Evolutionary conservation across 2,888 invertebrate species (phyloP).

Genomic region (Euplexia lucipara): DNA sequence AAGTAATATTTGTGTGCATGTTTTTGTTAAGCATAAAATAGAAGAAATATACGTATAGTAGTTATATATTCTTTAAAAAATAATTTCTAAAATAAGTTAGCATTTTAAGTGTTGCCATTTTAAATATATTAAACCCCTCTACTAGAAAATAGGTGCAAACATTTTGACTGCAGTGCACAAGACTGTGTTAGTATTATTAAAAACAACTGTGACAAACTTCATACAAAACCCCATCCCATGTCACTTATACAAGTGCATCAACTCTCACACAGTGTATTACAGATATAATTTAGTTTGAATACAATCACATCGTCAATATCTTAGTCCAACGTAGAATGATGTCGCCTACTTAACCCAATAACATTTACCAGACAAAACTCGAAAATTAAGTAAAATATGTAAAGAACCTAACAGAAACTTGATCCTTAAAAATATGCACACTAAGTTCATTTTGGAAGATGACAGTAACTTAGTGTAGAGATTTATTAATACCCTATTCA

Average conservation of each 20-base stretch:
- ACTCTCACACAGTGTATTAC: constrained; percentile 30
- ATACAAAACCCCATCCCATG: not conserved
- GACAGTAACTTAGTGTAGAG: too few relatives aligned
- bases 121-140: constrained; percentile 2
- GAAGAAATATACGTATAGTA: constrained; percentile 12
- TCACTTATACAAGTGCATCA: constrained; percentile 5
- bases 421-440: not conserved
- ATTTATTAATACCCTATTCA: too few relatives aligned
- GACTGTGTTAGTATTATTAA: constrained; percentile 32
- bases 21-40: constrained; percentile 43
- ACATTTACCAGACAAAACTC: too few relatives aligned
- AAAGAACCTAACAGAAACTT: too few relatives aligned
- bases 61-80: constrained; percentile 9
- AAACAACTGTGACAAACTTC: constrained; percentile 1
- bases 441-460: not conserved
- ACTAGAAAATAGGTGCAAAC: constrained; percentile 22
- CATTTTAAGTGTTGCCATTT: constrained; percentile 17
- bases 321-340: not conserved
- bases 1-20: constrained; percentile 38
- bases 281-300: not conserved
- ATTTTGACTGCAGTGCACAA: constrained; percentile 23
- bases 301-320: not conserved
- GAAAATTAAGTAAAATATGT: too few relatives aligned
- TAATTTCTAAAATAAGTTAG: constrained; percentile 4
- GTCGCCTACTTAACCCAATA: constrained; percentile 10